Base-by-base conservation (phyloP, 2,113 vertebrate genomes). In the Melanocharis versteri region DNA sequence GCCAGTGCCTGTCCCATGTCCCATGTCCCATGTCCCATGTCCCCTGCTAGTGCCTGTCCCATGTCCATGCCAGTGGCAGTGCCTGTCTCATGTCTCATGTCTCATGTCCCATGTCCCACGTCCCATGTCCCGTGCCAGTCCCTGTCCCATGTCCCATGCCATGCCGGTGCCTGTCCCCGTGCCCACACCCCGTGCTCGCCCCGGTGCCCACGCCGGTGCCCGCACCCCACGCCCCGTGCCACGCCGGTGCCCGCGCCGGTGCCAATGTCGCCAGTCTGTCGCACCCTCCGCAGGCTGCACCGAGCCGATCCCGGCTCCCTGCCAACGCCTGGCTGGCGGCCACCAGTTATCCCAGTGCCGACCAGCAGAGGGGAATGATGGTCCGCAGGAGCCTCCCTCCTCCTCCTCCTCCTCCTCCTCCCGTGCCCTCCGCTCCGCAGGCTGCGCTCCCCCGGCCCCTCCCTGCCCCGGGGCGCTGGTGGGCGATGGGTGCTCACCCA, bases 361-460 rank as follows among this genome's bases (percentile, higher is more conserved):
- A 48, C 96, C 96, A 60, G 93, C 93, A 94, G 96, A 94, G 95
- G 95, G 96, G 56, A 92, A 77, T 48, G 61, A 47, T 10, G 86
- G 50, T 78, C 93, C 83, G n/a, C 76, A 11, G 1, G 14, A 93
- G 90, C 45, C 54, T 6, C 56, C 54, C 27, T 37, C 72, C 21
- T 80, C 60, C 39, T 53, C 48, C 19, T 58, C 73, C 18, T 51
- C 58, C 19, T 11, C 51, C 35, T 66, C 19, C 57, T 5, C 11
- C 75, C 24, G 22, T 20, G 69, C 72, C 24, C 48, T 26, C 30
- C 13, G 11, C 60, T 2, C 27, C 2, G 3, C 17, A 28, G n/a
- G 42, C 61, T 57, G 40, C n/a, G 3, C 13, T 45, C 4, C 21
- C 42, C 15, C 9, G 10, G 57, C 11, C 64, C 19, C n/a, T 48